Conservation (phyloP, 2,888 invertebrate genomes). For the Drosophila pegasa region DNA sequence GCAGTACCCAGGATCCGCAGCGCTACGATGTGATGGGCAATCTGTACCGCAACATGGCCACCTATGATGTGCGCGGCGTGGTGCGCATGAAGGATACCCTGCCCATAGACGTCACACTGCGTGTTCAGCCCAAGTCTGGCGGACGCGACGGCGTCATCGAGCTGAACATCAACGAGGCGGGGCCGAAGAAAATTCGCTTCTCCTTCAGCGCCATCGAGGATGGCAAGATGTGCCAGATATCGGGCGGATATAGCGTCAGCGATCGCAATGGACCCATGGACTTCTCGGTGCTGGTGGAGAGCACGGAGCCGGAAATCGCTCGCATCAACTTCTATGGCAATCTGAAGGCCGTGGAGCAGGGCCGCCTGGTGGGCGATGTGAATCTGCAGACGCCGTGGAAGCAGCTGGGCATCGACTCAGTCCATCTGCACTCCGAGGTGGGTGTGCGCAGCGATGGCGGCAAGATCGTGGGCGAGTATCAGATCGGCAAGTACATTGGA, state of each 20-base stretch:
- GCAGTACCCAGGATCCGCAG: slow-evolving; percentile 53
- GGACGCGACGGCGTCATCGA: slow-evolving; percentile 83
- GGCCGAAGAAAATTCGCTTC: slow-evolving; percentile 77
- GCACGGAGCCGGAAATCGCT: slow-evolving; percentile 81
- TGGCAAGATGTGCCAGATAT: slow-evolving; percentile 85
- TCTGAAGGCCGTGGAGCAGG: slow-evolving; percentile 59
- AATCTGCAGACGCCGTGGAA: slow-evolving; percentile 83
- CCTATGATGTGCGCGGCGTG: slow-evolving; percentile 84
- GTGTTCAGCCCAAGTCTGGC: slow-evolving; percentile 84
- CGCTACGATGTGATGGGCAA: slow-evolving; percentile 84
- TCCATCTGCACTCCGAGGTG: slow-evolving; percentile 76
- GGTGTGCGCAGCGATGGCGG: slow-evolving; percentile 75
- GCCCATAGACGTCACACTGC: slow-evolving; percentile 84
- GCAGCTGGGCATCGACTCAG: slow-evolving; percentile 81
- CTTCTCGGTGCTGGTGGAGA: slow-evolving; percentile 82
- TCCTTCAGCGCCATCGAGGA: slow-evolving; percentile 83
- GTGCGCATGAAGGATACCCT: slow-evolving; percentile 83
- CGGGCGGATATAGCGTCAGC: slow-evolving; percentile 83
- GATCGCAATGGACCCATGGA: slow-evolving; percentile 85
- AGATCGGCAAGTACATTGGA: slow-evolving; percentile 84
- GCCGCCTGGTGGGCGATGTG: slow-evolving; percentile 71
- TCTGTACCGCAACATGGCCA: slow-evolving; percentile 84
- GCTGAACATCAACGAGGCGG: slow-evolving; percentile 75
- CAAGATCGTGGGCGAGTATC: slow-evolving; percentile 83
- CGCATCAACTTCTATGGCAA: slow-evolving; percentile 82